A percentile compares a stretch with the other conserved stretches of the same genome.
phyloP scores from a whole-genome alignment of 30 jellyfish, hydroid and myxozoan species.

The Chironex yamaguchii region DNA sequence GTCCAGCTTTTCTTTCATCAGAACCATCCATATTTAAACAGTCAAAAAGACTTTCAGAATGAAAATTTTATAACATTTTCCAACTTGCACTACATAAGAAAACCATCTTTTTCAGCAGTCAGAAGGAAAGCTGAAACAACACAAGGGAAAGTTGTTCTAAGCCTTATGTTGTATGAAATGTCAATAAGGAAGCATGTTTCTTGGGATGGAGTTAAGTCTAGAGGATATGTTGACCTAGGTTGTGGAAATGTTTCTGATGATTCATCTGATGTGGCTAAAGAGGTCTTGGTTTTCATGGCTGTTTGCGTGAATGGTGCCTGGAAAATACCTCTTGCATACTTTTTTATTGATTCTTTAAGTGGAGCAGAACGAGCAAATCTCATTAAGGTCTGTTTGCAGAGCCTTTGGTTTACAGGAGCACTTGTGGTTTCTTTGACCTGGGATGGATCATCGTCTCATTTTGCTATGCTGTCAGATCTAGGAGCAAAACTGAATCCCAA shows the following conservation, averaged over 20 bases:
- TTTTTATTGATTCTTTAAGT: slow-evolving; percentile 54
- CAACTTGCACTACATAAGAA: too few relatives aligned
- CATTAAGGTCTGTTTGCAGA: slow-evolving; percentile 25
- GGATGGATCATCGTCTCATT: slow-evolving; percentile 52
- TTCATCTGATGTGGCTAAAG: slow-evolving; percentile 16
- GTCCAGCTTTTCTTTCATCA: too few relatives aligned
- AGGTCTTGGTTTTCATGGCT: slow-evolving; percentile 62
- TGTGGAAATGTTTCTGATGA: slow-evolving; percentile 12
- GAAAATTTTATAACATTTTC: too few relatives aligned
- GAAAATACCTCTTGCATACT: slow-evolving; percentile 67
- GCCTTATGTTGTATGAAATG: slow-evolving; percentile 18
- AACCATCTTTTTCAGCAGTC: too few relatives aligned
- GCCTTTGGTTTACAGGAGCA: slow-evolving; percentile 40
- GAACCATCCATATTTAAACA: too few relatives aligned
- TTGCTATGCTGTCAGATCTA: slow-evolving; percentile 46
- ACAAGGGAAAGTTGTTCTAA: background rate
- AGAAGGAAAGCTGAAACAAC: too few relatives aligned
- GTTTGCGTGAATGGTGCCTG: slow-evolving; percentile 59
- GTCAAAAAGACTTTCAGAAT: too few relatives aligned
- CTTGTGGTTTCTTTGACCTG: slow-evolving; percentile 35
- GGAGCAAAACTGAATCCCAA: slow-evolving; percentile 62
- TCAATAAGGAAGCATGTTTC: slow-evolving; percentile 10
- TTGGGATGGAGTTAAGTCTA: slow-evolving; percentile 11
- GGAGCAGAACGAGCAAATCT: slow-evolving; percentile 69
- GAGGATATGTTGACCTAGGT: slow-evolving; percentile 45